Base-by-base conservation (phyloP, 1,140 invertebrate species). In the Macrotrachela quadricornifera region DNA sequence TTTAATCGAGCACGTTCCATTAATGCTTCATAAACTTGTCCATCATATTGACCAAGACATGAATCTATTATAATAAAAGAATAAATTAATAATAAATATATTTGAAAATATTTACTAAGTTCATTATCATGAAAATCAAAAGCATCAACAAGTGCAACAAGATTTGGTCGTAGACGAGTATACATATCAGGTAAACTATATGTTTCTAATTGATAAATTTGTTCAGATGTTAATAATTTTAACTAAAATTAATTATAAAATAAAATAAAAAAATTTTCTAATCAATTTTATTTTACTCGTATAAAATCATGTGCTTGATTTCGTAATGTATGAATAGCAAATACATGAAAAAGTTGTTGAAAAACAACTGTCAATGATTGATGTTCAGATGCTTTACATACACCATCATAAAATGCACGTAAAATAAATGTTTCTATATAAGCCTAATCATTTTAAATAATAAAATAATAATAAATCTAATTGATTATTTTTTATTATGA, bases 81-180 rank as follows among this genome's bases (percentile, higher is more conserved):
- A 44, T 4, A 44, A 44, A 15, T 9, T n/a, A 44, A 4, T 44
- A 6, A 15, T 4, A 44, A 44, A 44, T 44, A 15, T 15, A 4
- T 3, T 44, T 9, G 42, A n/a, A 15, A 15, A 9, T 3, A 30
- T 8, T 30, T 30, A 30, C 75, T 71, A 11, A 92, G 67, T 41
- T 85, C 76, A 57, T 79, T 76, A 65, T 92, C 87, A 37, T 77
- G 73, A 44, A 86, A 75, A 67, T 90, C 85, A 61, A 91, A 94
- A 8, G 82, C 78, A 65, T 94, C 87, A 0, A 91, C 86, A 10
- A 92, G 70, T 9, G 80, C 78, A 0, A 94, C 79, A 15, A 83
- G 84, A 71, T 92, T 85, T 4, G 81, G 80, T 55, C 87, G 76
- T 30, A 94, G 74, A 1, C 70, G 62, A 4, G 65, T 63, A 36